Evolutionary conservation across 2,888 invertebrate genomes (phyloP), one percentile per base, ranked within the genome.

Genomic region (Hydriomena furcata): DNA sequence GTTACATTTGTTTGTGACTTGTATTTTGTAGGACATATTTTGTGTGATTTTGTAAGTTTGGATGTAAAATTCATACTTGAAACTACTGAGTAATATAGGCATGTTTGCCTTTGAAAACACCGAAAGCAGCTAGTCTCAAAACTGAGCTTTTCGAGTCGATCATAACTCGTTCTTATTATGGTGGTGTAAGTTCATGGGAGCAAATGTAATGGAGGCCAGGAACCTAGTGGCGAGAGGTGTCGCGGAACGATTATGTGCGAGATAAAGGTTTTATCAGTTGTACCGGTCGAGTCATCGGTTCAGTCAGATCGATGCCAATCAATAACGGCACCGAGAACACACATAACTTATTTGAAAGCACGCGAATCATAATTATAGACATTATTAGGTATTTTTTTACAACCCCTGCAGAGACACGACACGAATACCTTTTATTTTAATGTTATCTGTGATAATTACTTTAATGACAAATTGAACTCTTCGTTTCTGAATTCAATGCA

Each of bases 381-480:
- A 50, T 58, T 53, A 52, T 45, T 58, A 54, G 50, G 52, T 59
- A 54, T 52, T 69, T 73, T 70, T 59, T 72, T 66, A 68, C 71
- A 72, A 61, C 63, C 66, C 65, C 72, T 60, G 68, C 76, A 74
- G 73, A 66, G 60, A 70, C 68, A 70, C 66, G 65, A 72, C 53
- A 67, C 71, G 73, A 71, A 69, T 73, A 78, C 71, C 66, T 76
- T 81, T 84, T 82, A 83, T 82, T 84, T 84, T 83, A 80, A 82
- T 73, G 73, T 85, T 86, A 81, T 84, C 87, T 88, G 87, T 88
- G 87, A 87, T 87, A 85, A 81, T 82, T 85, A 79, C 75, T 82
- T 81, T 82, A 79, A 79, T 77, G 75, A 73, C 67, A 69, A 75
- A 74, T 76, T 71, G 63, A 70, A 71, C 68, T 73, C 52, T 43